phyloP scores from a whole-genome alignment of 2,113 vertebrate genomes.

The Polypterus bichir region DNA sequence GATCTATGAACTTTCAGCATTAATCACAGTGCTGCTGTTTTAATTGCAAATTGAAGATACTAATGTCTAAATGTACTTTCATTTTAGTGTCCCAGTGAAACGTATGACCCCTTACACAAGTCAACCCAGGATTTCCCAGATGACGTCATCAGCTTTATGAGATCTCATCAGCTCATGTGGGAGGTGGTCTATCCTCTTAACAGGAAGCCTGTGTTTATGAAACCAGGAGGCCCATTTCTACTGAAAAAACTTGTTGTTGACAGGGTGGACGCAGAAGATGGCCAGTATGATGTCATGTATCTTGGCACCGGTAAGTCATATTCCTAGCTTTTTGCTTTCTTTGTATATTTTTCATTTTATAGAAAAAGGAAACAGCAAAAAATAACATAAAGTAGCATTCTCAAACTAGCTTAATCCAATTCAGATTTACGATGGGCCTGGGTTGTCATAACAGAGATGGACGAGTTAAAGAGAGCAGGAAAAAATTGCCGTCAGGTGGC shows the following conservation, averaged over 20 bases:
- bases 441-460: too few relatives aligned
- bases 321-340: not conserved
- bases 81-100: constrained; percentile 68
- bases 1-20: too few relatives aligned
- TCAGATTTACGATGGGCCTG: too few relatives aligned
- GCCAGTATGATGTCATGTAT: constrained; percentile 54
- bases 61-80: too few relatives aligned
- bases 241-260: constrained; percentile 62
- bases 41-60: too few relatives aligned
- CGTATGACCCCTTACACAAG: constrained; percentile 57
- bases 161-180: constrained; percentile 76
- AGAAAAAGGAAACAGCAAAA: too few relatives aligned
- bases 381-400: too few relatives aligned
- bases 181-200: constrained; percentile 57
- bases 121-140: constrained; percentile 73
- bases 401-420: too few relatives aligned
- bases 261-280: constrained; percentile 50
- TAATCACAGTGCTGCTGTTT: too few relatives aligned
- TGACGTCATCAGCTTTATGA: constrained; percentile 71
- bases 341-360: too few relatives aligned
- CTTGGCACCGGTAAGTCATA: constrained; percentile 63
- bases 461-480: too few relatives aligned
- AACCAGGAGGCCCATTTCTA: constrained; percentile 38
- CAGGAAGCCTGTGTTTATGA: constrained; percentile 45
- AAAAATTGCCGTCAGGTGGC: too few relatives aligned